Percentiles rank a stretch among this genome's conserved stretches.
phyloP scores from a whole-genome alignment of 2,888 invertebrate genomes.

The Alcis repandata region DNA sequence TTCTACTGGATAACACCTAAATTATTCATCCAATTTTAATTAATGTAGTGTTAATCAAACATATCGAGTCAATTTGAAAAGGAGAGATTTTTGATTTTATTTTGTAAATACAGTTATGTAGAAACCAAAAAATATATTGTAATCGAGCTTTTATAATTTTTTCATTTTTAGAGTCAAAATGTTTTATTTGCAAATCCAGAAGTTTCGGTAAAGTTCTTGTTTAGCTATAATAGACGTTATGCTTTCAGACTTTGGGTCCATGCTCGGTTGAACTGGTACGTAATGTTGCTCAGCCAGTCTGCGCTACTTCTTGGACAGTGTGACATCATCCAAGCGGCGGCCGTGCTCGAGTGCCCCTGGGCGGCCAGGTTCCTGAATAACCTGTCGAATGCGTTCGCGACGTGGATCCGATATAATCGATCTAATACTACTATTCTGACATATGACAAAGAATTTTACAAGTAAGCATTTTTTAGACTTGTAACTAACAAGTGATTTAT shows the following conservation, averaged over 20 bases:
- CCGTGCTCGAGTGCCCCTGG: conserved; percentile 74
- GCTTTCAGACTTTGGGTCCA: conserved; percentile 73
- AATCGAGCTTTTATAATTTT: too few relatives aligned
- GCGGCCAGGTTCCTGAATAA: conserved; percentile 63
- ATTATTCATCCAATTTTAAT: too few relatives aligned
- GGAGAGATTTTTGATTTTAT: too few relatives aligned
- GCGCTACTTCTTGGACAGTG: conserved; percentile 65
- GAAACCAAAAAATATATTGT: too few relatives aligned
- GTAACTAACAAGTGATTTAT: not conserved
- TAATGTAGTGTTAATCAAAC: too few relatives aligned
- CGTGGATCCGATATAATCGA: conserved; percentile 65
- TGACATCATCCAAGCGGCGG: conserved; percentile 68
- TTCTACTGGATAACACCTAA: too few relatives aligned
- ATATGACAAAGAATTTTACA: conserved; percentile 67
- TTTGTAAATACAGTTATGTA: too few relatives aligned
- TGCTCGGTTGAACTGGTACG: conserved; percentile 70
- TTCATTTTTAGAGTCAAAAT: too few relatives aligned
- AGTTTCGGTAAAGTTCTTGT: too few relatives aligned
- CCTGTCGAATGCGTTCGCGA: conserved; percentile 65
- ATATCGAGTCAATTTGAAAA: too few relatives aligned
- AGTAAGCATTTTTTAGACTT: too few relatives aligned
- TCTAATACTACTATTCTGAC: conserved; percentile 51
- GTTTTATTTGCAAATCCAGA: too few relatives aligned
- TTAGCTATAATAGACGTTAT: not conserved
- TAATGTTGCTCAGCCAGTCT: conserved; percentile 70